phyloP scores from a whole-genome alignment of 2,888 invertebrate species.

The Orchestes rusci region DNA sequence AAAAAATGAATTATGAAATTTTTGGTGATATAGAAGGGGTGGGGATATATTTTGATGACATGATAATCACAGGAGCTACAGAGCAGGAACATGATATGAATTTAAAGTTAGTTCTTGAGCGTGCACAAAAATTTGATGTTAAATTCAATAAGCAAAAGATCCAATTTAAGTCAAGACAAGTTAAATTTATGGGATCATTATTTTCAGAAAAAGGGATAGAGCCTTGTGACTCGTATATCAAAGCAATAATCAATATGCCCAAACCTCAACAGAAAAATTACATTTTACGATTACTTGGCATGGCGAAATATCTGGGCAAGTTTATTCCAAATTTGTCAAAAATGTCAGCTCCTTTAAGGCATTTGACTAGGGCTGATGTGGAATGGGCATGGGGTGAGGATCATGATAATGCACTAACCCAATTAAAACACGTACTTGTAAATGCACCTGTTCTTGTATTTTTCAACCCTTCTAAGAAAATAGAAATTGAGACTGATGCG shows the following conservation, averaged over 20 bases:
- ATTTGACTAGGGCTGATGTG: constrained; percentile 23
- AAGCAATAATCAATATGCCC: constrained; percentile 28
- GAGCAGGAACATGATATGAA: constrained; percentile 22
- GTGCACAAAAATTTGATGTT: constrained; percentile 21
- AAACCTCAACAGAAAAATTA: constrained; percentile 22
- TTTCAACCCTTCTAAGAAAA: constrained; percentile 27
- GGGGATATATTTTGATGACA: constrained; percentile 24
- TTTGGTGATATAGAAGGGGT: constrained; percentile 25
- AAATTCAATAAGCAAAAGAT: too few relatives aligned
- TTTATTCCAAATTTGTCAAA: constrained; percentile 27
- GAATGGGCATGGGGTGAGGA: constrained; percentile 18
- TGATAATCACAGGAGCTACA: constrained; percentile 14
- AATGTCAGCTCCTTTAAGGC: constrained; percentile 24
- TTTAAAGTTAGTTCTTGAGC: constrained; percentile 21
- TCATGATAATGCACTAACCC: constrained; percentile 20
- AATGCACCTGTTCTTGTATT: constrained; percentile 27
- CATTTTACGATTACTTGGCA: constrained; percentile 26
- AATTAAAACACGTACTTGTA: constrained; percentile 26
- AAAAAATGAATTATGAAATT: constrained; percentile 22
- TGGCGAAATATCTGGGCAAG: constrained; percentile 26
- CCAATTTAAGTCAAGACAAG: constrained; percentile 19
- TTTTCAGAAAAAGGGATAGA: constrained; percentile 22
- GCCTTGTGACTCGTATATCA: constrained; percentile 19
- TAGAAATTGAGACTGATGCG: constrained; percentile 34
- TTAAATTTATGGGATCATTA: constrained; percentile 20